Evolutionary conservation across 2,888 invertebrate species (phyloP).

Genomic region (Atethmia centrago): DNA sequence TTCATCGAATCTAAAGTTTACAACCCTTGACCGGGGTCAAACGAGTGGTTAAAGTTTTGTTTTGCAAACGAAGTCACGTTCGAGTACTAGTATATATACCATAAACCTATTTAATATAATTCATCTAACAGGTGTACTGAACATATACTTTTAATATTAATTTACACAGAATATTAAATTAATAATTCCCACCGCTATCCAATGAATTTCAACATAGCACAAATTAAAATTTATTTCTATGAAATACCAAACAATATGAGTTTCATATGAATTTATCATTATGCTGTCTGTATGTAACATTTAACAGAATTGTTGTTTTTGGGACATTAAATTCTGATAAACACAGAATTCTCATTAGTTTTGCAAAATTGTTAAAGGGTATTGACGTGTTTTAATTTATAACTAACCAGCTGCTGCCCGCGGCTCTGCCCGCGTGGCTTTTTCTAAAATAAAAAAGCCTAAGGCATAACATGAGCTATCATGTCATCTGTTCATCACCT

Average conservation of each 20-base stretch:
- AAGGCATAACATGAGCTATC: too few relatives aligned
- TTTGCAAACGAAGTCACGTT: neutral
- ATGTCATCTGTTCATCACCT: too few relatives aligned
- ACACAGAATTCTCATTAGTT: neutral
- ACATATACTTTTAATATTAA: neutral
- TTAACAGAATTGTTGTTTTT: neutral
- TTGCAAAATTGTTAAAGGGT: neutral
- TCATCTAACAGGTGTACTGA: neutral
- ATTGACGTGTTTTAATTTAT: neutral
- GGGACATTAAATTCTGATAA: neutral
- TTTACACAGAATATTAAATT: slow-evolving; percentile 24
- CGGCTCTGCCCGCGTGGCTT: too few relatives aligned
- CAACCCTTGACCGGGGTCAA: too few relatives aligned
- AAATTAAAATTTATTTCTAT: slow-evolving; percentile 22
- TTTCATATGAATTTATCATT: slow-evolving; percentile 30
- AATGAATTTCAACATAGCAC: slow-evolving; percentile 5
- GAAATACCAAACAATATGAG: slow-evolving; percentile 15
- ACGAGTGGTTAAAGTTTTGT: too few relatives aligned
- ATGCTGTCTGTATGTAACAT: neutral
- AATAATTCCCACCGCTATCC: slow-evolving; percentile 15
- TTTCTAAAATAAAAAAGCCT: too few relatives aligned
- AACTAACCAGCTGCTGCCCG: too few relatives aligned
- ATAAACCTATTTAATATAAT: slow-evolving; percentile 8
- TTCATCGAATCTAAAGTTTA: too few relatives aligned
- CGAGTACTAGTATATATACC: neutral